Evolutionary conservation across 2,797 vertebrate species (phyloP).

Genomic region (Tragopan temminckii): DNA sequence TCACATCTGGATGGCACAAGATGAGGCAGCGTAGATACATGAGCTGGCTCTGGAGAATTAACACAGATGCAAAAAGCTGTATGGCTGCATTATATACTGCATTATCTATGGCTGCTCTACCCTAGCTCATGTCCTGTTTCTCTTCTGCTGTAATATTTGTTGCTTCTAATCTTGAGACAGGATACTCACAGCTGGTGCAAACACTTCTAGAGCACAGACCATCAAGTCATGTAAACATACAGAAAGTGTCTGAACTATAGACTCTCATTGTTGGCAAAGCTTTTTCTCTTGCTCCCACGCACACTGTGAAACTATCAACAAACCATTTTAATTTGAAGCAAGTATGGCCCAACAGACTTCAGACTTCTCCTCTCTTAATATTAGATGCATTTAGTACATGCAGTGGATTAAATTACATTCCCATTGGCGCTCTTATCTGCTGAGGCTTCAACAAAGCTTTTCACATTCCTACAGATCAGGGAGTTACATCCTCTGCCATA

Average conservation of each 20-base stretch:
- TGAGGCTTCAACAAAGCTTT: neutral
- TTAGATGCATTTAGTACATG: no score
- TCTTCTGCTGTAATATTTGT: rapidly evolving
- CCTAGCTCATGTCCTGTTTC: neutral
- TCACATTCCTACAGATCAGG: neutral
- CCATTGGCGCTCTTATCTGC: neutral
- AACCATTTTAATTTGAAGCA: neutral
- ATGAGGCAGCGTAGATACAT: neutral
- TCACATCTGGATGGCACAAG: neutral
- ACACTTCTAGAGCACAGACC: neutral
- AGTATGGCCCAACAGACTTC: neutral
- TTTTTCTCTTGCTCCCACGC: neutral
- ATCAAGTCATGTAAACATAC: neutral
- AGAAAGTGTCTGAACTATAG: neutral
- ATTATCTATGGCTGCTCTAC: neutral
- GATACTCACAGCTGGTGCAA: neutral
- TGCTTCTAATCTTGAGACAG: neutral
- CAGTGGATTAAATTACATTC: neutral
- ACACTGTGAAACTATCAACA: neutral
- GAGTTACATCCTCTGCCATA: neutral
- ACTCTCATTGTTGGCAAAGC: neutral
- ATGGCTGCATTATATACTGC: neutral
- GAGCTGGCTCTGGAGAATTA: neutral
- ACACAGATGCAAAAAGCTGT: rapidly evolving
- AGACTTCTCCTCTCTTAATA: neutral